A percentile compares a stretch with the other conserved stretches of the same genome.
Evolutionary conservation across 53 echinoderm and acorn worm species (phyloP).

Genomic region (Henricia sp.): DNA sequence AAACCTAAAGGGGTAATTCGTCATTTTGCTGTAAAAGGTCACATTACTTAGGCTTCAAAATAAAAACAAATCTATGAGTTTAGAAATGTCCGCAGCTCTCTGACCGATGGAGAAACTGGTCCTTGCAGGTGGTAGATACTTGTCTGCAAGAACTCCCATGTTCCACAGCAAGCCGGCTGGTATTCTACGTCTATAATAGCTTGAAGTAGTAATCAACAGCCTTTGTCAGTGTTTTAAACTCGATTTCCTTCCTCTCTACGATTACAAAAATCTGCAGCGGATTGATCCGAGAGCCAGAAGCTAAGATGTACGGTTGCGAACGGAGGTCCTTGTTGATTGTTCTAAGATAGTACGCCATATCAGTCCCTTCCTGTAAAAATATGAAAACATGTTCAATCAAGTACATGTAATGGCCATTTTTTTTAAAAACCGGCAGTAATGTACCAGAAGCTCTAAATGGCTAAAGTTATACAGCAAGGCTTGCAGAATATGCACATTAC

Average conservation of each 20-base stretch:
- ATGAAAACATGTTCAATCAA: too few species aligned
- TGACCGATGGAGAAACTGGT: background rate
- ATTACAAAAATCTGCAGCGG: slow-evolving; percentile 39
- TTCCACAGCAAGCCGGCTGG: slow-evolving; percentile 11
- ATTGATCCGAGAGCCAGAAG: slow-evolving; percentile 9
- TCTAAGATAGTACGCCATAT: slow-evolving; percentile 9
- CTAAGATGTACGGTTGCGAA: slow-evolving; percentile 35
- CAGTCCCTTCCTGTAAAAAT: slow-evolving; percentile 25
- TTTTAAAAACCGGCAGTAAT: too few species aligned
- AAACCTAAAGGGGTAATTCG: too few species aligned
- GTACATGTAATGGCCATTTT: too few species aligned
- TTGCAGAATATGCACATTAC: too few species aligned
- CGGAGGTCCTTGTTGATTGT: background rate
- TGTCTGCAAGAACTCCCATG: slow-evolving; percentile 42
- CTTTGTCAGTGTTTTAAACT: slow-evolving; percentile 9
- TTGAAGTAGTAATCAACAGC: slow-evolving; percentile 45
- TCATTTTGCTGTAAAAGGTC: too few species aligned
- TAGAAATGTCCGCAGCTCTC: background rate
- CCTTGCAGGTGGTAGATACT: background rate
- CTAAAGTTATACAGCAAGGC: too few species aligned
- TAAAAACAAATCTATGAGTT: too few species aligned
- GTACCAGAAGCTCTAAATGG: too few species aligned
- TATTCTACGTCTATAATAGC: slow-evolving; percentile 49
- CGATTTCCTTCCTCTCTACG: slow-evolving; percentile 8
- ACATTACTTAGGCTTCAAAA: too few species aligned